phyloP scores from a whole-genome alignment of 2,113 vertebrate genomes.

The Origma solitaria region DNA sequence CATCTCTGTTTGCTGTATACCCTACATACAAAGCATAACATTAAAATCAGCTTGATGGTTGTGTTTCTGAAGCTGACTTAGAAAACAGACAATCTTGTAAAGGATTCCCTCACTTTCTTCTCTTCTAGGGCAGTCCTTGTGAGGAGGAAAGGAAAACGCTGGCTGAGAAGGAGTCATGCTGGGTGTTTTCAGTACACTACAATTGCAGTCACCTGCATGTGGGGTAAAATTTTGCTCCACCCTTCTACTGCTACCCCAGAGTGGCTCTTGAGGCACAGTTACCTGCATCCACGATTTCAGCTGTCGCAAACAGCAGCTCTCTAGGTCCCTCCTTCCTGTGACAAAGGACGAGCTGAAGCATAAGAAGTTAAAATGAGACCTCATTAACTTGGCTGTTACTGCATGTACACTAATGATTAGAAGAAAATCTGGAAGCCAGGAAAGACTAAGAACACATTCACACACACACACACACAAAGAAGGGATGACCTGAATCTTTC shows the following conservation, averaged over 20 bases:
- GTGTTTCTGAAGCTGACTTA: background rate
- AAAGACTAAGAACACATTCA: background rate
- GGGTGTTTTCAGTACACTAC: background rate
- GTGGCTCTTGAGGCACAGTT: background rate
- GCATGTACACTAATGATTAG: background rate
- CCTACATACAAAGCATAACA: background rate
- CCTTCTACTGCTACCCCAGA: accelerated
- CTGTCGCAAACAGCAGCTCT: background rate
- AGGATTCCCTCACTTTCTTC: background rate
- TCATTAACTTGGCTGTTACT: background rate
- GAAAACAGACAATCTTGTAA: background rate
- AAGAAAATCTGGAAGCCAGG: background rate
- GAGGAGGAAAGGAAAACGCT: background rate
- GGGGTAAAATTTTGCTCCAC: background rate
- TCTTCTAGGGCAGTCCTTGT: background rate
- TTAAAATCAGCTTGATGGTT: background rate
- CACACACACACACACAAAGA: background rate
- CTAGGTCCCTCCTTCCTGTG: background rate
- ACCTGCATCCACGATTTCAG: background rate
- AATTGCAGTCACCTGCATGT: accelerated
- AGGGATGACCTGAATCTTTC: background rate
- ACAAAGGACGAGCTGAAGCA: background rate
- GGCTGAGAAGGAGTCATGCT: background rate
- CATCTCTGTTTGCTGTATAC: background rate
- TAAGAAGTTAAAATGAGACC: background rate